Base-by-base conservation (phyloP, 2,113 vertebrate genomes). In the Pagrus major region DNA sequence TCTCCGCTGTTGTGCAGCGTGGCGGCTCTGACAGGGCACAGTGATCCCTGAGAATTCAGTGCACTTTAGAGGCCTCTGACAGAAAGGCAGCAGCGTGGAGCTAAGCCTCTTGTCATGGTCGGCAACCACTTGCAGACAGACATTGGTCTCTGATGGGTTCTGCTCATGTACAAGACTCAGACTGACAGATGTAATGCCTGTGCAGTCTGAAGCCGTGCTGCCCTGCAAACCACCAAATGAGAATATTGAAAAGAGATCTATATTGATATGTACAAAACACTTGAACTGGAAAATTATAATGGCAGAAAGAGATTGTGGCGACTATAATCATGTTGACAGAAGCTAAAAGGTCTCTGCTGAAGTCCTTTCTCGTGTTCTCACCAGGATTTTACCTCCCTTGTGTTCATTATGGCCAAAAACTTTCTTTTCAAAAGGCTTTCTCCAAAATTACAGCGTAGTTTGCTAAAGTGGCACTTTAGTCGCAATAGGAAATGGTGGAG, bases 51-150 rank as follows among this genome's bases (percentile, higher is more conserved):
- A 58, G 82, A 81, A 84, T 87, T 88, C 82, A 86, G 25, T 51
- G 80, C 81, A 84, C 77, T 76, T 86, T 64, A 78, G 87, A 83
- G 86, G 80, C 56, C 64, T 78, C 75, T 71, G 88, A 90, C 81
- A 90, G 85, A 33, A 84, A 83, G 25, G 73, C 81, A 85, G 72
- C 78, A 65, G 81, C 10, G 41, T 74, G 78, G 65, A 79, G 82
- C 75, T 83, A 83, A 84, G 73, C 85, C 70, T 81, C 79, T 69
- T 83, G 88, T 92, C 86, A 91, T 67, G 84, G 89, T 87, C 80
- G 54, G 72, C 77, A 84, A 90, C 63, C 76, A 76, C 74, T 89
- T 64, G 74, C 76, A 86, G 82, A 82, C 85, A 88, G 69, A 83
- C 67, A 52, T 12, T 9, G 25, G 71, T 71, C 79, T 84, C 76